Evolutionary conservation across 1,140 invertebrate species (phyloP), one percentile per base, ranked within the genome.

Genomic region (Halyomorpha halys): DNA sequence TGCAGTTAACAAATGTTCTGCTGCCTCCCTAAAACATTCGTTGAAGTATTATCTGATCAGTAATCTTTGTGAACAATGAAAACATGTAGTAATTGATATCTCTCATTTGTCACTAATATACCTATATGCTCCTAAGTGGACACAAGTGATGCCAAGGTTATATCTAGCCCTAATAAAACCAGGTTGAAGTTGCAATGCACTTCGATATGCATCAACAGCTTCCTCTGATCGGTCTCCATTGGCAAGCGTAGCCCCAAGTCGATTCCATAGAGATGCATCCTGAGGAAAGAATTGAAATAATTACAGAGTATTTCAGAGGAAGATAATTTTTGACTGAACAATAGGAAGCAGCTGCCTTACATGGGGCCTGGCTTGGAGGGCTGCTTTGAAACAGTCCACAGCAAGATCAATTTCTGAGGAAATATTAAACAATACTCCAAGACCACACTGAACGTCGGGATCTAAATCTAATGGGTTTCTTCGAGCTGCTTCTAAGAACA

Each of bases 111-210:
- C 47, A 49, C 3, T 21, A 49, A 62, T n/a, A 27, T 77, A 90
- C 88, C 83, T 91, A 72, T 97, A 89, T 25, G 91, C 90, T 70
- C 87, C 86, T n/a, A 98, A 81, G 78, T 98, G 97, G 73, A 98
- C 91, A 74, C 96, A 99, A 62, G 92, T 91, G 59, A 99, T 97
- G 11, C 95, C 97, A 61, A 99, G 86, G 79, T 99, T 99, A 72
- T 97, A 98, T 68, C 97, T 82, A 19, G 95, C 94, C 61, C 97
- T 81, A 67, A 98, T 96, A 74, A 96, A 98, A 16, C 96, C 95
- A 4, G 97, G 97, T 61, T 90, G 86, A 27, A 98, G 77, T 73
- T 90, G 83, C 23, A 99, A 77, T 53, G 97, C 95, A 71, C 85
- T 83, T 71, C 93, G 86, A 76, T 99, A 99, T 0, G 96, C 95